Base-by-base conservation (phyloP, 2,113 vertebrate genomes). In the Oncorhynchus nerka region DNA sequence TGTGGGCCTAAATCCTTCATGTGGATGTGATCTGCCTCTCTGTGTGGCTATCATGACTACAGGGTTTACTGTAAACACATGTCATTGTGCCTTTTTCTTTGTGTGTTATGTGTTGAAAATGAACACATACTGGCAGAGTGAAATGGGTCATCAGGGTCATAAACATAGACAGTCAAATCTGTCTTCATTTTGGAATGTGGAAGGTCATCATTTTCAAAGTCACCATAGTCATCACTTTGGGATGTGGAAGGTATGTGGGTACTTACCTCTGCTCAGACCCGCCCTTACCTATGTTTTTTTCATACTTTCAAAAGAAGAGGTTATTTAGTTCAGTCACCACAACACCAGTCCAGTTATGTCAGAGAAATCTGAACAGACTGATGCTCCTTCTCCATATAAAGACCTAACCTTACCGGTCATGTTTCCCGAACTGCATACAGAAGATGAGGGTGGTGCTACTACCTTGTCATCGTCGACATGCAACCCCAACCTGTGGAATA, bases 91-190 rank as follows among this genome's bases (percentile, higher is more conserved):
- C 74, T 74, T 69, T 66, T 81, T 9, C 39, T 45, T 45, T 88
- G 81, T 88, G 89, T 81, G 76, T 68, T 51, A 68, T 80, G 74
- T 91, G 82, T 92, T 90, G 89, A 34, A 68, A 77, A 81, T 87
- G 75, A 87, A 89, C 80, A 83, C 71, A 73, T 2, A 5, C 8
- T 19, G 12, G 32, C 39, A 22, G 28, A 73, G 55, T 28, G 55
- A 12, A 39, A 22, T 9, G 55, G 11, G 32, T 34, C 28, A 19
- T 19, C 9, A 64, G 20, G 55, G 6, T 57, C 22, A 19, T 28
- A 16, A 71, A 45, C 22, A 57, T 59, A 57, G 51, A 19, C 15
- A 20, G 55, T 1, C 0, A 20, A 57, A 48, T 4, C 64, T 66
- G 8, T 13, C 48, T n/a, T 20, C 2, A 19, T 51, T 66, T 16